Base-by-base conservation (phyloP, 2,113 vertebrate genomes). In the Myiozetetes cayanensis region DNA sequence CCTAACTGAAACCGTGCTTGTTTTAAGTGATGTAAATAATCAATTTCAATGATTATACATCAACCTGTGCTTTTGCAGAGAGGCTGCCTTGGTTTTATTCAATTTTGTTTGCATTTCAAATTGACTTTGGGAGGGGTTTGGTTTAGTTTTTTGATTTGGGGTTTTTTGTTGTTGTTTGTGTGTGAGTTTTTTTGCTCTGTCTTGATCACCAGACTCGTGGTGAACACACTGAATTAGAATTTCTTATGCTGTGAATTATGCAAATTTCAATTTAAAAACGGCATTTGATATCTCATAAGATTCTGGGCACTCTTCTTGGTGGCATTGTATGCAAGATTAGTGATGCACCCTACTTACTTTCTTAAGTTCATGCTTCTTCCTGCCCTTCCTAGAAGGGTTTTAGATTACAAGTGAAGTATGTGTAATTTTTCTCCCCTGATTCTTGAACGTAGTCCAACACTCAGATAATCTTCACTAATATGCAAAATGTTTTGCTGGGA, bases 41-140 rank as follows among this genome's bases (percentile, higher is more conserved):
- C 28, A n/a, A 8, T 73, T 77, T 33, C 31, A 77, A 0, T n/a
- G 9, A 35, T 70, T 66, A 17, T 43, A 18, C 5, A 25, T 78
- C 20, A 49, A 22, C 37, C 44, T 61, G 24, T 87, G 37, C 47
- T 78, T 74, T 75, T 87, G 52, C n/a, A 63, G n/a, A 70, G 37
- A 63, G 28, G 12, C 19, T 80, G 10, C 28, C 37, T 56, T 81
- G 59, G 14, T 37, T 67, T 63, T 31, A 47, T 46, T 74, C 22
- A 30, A 0, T 83, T 55, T 41, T 55, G 10, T 92, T 88, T 55
- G 39, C 5, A 27, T 47, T 85, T 35, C 10, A 63, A 5, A 55
- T 56, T 20, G 5, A 0, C 30, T 55, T 58, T 11, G 1, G 11
- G 2, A 9, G 3, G 6, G 5, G 20, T 6, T 14, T 23, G 21